Base-by-base conservation (phyloP, 2,888 invertebrate genomes). In the Julus scanicus region DNA sequence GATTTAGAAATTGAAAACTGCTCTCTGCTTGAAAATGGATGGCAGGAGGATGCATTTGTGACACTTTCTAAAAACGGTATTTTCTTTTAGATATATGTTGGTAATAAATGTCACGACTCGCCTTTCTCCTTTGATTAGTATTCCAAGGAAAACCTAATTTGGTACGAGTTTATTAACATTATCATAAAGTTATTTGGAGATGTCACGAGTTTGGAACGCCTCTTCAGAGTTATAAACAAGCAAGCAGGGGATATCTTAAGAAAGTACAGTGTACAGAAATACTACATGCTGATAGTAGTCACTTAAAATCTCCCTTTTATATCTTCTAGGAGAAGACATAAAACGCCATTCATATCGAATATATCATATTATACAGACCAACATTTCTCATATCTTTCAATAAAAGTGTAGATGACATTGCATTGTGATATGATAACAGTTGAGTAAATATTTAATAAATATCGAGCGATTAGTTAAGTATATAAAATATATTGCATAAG, bases 11-110 rank as follows among this genome's bases (percentile, higher is more conserved):
- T 80, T 9, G 80, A 80, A 80, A 80, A 80, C 37, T 80, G 80
- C 80, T 3, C 80, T 80, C 80, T 29, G 71, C 37, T 80, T 13
- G 13, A 20, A 80, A 37, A 80, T 80, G 80, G 80, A 80, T 80
- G 80, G 80, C 13, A 80, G 80, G 5, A 37, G 48, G 20, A 17
- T 44, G 49, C 85, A 84, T 9, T 84, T 44, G 84, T 84, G 84
- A 84, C 48, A 85, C 29, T 85, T 85, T 85, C 85, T 85, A 85
- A 85, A 80, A 80, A 80, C 20, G 80, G 80, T 80, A 80, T 80
- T 37, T 80, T 37, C 9, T 20, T 80, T 37, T 13, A 37, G 80
- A 80, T 80, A 20, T 80, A 80, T 13, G 80, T 37, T 8, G 80
- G 37, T 37, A 20, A 80, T 80, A 80, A 80, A 80, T 80, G 80